These are phyloP conservation scores for Tadarida brasiliensis DNA, from an alignment of 2,797 vertebrate genomes.

Conservation along the genomic window DNA sequence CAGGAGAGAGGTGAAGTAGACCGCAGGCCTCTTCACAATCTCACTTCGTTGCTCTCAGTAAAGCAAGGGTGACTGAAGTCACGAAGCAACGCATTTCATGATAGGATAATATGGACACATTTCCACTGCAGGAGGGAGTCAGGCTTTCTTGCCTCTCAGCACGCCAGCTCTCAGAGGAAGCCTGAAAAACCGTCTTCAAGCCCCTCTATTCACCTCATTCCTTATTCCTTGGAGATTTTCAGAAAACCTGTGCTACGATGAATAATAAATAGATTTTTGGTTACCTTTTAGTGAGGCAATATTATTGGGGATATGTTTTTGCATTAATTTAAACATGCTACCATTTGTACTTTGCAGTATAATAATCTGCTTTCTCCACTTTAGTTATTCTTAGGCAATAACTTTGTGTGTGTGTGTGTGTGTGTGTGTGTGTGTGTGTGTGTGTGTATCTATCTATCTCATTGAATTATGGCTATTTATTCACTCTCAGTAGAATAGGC, in stretches of 20 bases:
- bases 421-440: too few species aligned
- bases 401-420: background rate
- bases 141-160: background rate
- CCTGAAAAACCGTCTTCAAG: slow-evolving; percentile 14
- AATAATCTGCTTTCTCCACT: background rate
- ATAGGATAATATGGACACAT: background rate
- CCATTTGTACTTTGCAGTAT: background rate
- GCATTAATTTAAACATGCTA: background rate
- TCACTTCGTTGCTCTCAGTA: background rate
- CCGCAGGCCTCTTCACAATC: too few species aligned
- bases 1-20: background rate
- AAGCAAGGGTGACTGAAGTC: background rate
- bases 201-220: background rate
- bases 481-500: background rate
- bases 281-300: background rate
- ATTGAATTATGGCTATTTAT: background rate
- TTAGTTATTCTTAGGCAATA: slow-evolving; percentile 19
- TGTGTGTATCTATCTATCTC: background rate
- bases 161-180: background rate
- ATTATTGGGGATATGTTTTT: slow-evolving; percentile 20
- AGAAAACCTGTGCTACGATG: background rate
- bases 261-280: slow-evolving; percentile 3
- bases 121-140: background rate
- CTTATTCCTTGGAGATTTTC: background rate
- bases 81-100: background rate